Percentiles rank a stretch among this genome's conserved stretches.
phyloP scores from a whole-genome alignment of 35 echinoderm and acorn worm species.

The Apostichopus parvimensis region DNA sequence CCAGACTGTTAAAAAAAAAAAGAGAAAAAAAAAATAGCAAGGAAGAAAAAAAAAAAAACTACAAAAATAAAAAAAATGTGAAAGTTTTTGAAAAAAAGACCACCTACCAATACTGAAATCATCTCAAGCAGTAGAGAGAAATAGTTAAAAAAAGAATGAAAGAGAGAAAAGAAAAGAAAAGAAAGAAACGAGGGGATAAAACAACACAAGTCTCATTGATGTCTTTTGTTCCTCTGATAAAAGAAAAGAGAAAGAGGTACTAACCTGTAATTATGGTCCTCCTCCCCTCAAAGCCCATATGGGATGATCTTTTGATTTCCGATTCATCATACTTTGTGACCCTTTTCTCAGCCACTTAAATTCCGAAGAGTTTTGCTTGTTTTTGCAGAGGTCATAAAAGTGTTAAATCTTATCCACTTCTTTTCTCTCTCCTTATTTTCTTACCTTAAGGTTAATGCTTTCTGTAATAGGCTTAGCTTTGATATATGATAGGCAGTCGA shows the following conservation, averaged over 20 bases:
- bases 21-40: not conserved
- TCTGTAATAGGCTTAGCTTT: conserved; percentile 16
- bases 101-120: conserved; percentile 32
- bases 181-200: too few relatives aligned
- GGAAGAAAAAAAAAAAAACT: not conserved
- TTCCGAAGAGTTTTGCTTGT: conserved; percentile 18
- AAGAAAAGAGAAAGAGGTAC: not conserved
- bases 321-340: conserved; percentile 45
- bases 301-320: conserved; percentile 29
- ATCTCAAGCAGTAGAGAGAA: not conserved
- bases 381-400: conserved; percentile 35
- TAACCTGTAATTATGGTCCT: conserved; percentile 35
- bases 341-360: conserved; percentile 40
- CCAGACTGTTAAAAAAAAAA: conserved; percentile 17
- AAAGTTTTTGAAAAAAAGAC: not conserved
- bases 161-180: not conserved
- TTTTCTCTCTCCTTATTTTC: not conserved
- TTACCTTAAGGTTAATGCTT: conserved; percentile 39
- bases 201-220: not conserved
- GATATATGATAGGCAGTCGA: conserved; percentile 47
- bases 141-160: not conserved
- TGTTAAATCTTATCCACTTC: conserved; percentile 37
- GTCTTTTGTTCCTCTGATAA: conserved; percentile 16
- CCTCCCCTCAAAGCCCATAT: conserved; percentile 31
- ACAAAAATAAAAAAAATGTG: not conserved